Conservation (phyloP, 1,140 invertebrate genomes). For the Drosophila arizonae region DNA sequence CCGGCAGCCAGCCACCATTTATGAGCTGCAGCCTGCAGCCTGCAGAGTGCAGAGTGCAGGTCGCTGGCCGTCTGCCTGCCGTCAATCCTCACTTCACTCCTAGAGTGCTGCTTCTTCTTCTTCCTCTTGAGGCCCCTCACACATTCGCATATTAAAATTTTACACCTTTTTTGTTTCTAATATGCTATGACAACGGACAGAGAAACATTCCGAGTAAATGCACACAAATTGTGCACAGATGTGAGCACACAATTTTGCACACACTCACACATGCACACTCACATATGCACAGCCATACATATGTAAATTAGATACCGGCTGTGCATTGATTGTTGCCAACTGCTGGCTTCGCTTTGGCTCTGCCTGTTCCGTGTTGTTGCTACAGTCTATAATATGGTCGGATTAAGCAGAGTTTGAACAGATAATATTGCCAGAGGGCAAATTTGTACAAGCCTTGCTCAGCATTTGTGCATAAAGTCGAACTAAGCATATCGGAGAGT, state of each 20-base stretch:
- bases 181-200: constrained; percentile 24
- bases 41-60: not conserved
- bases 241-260: constrained; percentile 17
- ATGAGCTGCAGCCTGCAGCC: constrained; percentile 20
- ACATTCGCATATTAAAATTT: constrained; percentile 24
- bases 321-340: constrained; percentile 42
- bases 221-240: constrained; percentile 38
- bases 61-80: constrained; percentile 9
- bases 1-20: constrained; percentile 19
- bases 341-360: constrained; percentile 8
- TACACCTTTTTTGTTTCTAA: constrained; percentile 57
- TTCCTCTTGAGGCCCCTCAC: constrained; percentile 1
- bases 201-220: constrained; percentile 15
- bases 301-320: constrained; percentile 51
- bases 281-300: constrained; percentile 2
- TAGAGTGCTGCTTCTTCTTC: not conserved
- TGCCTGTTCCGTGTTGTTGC: constrained; percentile 7
- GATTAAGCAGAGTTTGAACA: constrained; percentile 9
- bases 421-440: constrained; percentile 1
- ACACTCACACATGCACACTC: not conserved
- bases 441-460: not conserved
- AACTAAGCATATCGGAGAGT: not conserved
- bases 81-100: constrained; percentile 7
- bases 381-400: constrained; percentile 10
- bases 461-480: not conserved